These are phyloP conservation scores for Drosophila birchii DNA, from an alignment of 2,888 invertebrate species.

Conservation along the genomic window DNA sequence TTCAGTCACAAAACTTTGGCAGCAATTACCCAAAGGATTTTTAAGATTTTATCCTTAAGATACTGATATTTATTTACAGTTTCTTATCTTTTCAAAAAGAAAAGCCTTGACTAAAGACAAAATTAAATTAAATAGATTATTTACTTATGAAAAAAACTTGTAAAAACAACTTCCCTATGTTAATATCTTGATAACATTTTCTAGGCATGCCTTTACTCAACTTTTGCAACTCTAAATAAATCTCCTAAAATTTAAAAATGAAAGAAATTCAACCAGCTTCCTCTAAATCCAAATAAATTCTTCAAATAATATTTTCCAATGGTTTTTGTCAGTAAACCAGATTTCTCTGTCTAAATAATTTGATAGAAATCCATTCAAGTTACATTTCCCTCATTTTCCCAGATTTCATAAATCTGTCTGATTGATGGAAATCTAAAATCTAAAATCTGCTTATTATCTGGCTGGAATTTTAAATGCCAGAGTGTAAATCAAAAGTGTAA, in stretches of 20 bases:
- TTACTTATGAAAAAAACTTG: background rate
- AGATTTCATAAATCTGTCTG: slow-evolving; percentile 11
- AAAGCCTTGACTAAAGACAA: background rate
- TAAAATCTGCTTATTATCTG: background rate
- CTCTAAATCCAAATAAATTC: background rate
- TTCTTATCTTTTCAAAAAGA: background rate
- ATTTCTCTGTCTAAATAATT: slow-evolving; percentile 10
- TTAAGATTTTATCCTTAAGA: too few species aligned
- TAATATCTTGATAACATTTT: background rate
- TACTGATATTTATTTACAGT: background rate
- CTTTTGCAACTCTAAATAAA: background rate
- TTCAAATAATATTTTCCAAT: background rate
- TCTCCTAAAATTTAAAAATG: background rate
- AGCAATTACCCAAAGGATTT: background rate
- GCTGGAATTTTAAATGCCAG: slow-evolving; percentile 21
- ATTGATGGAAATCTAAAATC: slow-evolving; percentile 20
- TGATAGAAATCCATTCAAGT: slow-evolving; percentile 1
- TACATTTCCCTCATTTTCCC: slow-evolving; percentile 4
- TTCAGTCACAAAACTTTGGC: background rate
- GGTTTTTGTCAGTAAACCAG: background rate
- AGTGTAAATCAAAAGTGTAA: slow-evolving; percentile 2
- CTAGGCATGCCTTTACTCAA: background rate
- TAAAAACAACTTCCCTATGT: too few species aligned
- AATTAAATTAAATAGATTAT: background rate
- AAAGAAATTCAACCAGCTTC: background rate